These are phyloP conservation scores for Drosophila tani DNA, from an alignment of 1,140 invertebrate genomes.

Conservation along the genomic window DNA sequence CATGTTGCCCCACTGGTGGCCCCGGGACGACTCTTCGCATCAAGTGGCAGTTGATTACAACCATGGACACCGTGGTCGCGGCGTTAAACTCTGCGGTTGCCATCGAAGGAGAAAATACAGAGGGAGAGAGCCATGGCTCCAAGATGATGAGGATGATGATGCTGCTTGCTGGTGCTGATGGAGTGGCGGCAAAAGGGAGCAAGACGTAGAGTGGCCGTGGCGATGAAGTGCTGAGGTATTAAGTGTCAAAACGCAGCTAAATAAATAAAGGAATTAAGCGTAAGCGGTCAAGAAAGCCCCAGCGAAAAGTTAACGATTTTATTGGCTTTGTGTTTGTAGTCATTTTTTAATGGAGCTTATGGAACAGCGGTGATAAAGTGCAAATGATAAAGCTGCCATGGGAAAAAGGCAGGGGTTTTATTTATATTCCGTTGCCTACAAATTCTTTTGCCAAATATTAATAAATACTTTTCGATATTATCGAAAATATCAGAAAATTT, in stretches of 20 bases:
- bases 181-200: slow-evolving; percentile 8
- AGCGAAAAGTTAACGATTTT: slow-evolving; percentile 17
- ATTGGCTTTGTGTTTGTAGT: slow-evolving; percentile 18
- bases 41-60: slow-evolving; percentile 67
- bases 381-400: background rate
- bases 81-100: slow-evolving; percentile 47
- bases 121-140: background rate
- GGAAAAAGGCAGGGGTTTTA: background rate
- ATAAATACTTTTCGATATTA: too few species aligned
- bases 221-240: slow-evolving; percentile 46
- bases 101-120: slow-evolving; percentile 5
- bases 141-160: slow-evolving; percentile 15
- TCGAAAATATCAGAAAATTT: too few species aligned
- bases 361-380: background rate
- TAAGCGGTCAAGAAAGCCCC: slow-evolving; percentile 23
- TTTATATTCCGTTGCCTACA: too few species aligned
- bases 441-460: too few species aligned
- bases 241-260: slow-evolving; percentile 66
- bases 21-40: slow-evolving; percentile 22
- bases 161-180: slow-evolving; percentile 7
- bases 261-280: slow-evolving; percentile 63
- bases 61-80: slow-evolving; percentile 43
- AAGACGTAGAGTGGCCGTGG: background rate
- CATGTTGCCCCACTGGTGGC: slow-evolving; percentile 6
- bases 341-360: background rate